These are phyloP conservation scores for Papilio dardanus DNA, from an alignment of 1,140 invertebrate species.

Conservation along the genomic window DNA sequence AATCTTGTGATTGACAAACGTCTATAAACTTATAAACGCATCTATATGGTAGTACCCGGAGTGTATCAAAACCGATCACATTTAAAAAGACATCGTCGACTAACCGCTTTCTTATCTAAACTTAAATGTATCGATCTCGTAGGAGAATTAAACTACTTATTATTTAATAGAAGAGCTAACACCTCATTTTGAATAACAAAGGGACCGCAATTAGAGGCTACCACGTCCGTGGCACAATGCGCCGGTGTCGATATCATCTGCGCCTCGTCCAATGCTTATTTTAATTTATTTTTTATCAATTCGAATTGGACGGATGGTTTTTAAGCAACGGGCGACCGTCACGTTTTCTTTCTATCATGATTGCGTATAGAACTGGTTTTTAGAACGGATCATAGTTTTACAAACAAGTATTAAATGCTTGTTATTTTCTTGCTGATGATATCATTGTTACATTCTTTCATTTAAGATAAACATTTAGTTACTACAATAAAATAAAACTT, in stretches of 20 bases:
- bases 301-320: conserved; percentile 74
- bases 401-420: conserved; percentile 7
- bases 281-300: conserved; percentile 81
- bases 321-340: conserved; percentile 59
- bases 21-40: not conserved
- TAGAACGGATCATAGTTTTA: not conserved
- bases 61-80: conserved; percentile 40
- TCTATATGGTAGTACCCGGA: not conserved
- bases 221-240: conserved; percentile 72
- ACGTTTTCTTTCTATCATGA: conserved; percentile 53
- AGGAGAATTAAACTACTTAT: conserved; percentile 70
- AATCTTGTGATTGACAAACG: not conserved
- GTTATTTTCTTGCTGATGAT: not conserved
- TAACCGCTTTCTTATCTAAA: conserved; percentile 65
- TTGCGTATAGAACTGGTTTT: conserved; percentile 42
- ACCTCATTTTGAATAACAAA: conserved; percentile 82
- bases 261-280: conserved; percentile 61
- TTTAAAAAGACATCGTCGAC: conserved; percentile 48
- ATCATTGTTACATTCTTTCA: conserved; percentile 30
- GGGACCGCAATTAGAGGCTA: conserved; percentile 76
- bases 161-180: conserved; percentile 80
- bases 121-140: conserved; percentile 58
- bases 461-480: no score
- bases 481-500: no score
- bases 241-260: conserved; percentile 76